phyloP scores from a whole-genome alignment of 2,888 invertebrate species.

The Nymphalis urticae region DNA sequence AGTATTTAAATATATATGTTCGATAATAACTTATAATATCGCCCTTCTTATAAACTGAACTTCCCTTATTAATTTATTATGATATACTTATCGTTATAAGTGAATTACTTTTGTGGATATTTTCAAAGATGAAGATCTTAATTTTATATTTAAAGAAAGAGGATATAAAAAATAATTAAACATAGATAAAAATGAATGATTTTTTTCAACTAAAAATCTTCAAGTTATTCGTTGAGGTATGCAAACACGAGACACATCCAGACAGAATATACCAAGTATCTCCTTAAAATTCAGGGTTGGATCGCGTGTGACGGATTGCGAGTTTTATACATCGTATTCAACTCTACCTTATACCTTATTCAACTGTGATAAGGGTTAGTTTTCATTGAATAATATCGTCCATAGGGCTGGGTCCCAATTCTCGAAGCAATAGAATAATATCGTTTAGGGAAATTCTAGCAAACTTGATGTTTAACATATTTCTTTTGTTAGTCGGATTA shows the following conservation, averaged over 20 bases:
- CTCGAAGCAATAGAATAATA: constrained; percentile 26
- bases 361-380: constrained; percentile 17
- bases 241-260: constrained; percentile 23
- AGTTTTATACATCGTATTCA: constrained; percentile 22
- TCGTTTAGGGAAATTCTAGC: constrained; percentile 31
- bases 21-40: too few species aligned
- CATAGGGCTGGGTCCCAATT: constrained; percentile 13
- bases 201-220: neutral
- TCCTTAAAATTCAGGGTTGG: constrained; percentile 38
- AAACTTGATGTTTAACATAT: constrained; percentile 12
- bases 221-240: neutral
- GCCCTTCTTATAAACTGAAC: too few species aligned
- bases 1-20: too few species aligned
- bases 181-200: too few species aligned
- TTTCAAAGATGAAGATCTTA: too few species aligned
- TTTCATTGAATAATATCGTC: constrained; percentile 9
- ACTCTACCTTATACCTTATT: constrained; percentile 7
- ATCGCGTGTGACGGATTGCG: constrained; percentile 30
- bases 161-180: too few species aligned
- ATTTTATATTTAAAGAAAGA: too few species aligned
- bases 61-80: too few species aligned
- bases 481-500: constrained; percentile 23
- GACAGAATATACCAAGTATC: constrained; percentile 13
- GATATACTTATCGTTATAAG: too few species aligned
- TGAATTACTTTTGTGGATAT: too few species aligned